Evolutionary conservation across 2,797 vertebrate genomes (phyloP), one percentile per base, ranked within the genome.

Genomic region (Alfaro cultratus): DNA sequence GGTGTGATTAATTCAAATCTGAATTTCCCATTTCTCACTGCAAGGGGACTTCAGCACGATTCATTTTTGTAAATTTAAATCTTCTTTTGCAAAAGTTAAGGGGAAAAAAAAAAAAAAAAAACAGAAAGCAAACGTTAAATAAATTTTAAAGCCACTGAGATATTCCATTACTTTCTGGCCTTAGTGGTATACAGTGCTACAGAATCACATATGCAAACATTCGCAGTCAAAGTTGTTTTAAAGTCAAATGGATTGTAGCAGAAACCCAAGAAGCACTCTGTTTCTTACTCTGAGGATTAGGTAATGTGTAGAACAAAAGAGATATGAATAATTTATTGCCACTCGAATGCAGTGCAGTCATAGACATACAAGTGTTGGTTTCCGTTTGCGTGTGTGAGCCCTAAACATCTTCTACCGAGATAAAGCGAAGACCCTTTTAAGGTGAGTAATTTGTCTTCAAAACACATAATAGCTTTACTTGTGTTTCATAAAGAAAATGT

Each of bases 231-330:
- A 95, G 94, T 95, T 95, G 93, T 95, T 95, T 95, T 94, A 94
- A 95, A 95, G 95, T 96, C 95, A 95, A 96, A 96, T 91, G 93
- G 94, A 95, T 95, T 95, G 94, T 91, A 95, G 94, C 81, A 80
- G 91, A 85, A 94, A 89, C 90, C 92, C 47, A 75, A 90, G 91
- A 92, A 91, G 87, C 91, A 90, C 91, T 92, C 87, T 93, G 90
- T 85, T 89, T 84, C 80, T 83, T 60, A 87, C 91, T 85, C 92
- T 74, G 80, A 90, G 93, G 93, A 95, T 94, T 91, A 83, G 94
- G 92, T 94, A 91, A 93, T 94, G 94, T 95, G 94, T 94, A 93
- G 91, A 94, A 94, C 94, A 95, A 95, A 95, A 94, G 89, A 90
- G 75, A 80, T 83, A 90, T 96, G 92, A 96, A 96, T 96, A 95